Evolutionary conservation across 2,797 vertebrate genomes (phyloP), one percentile per base, ranked within the genome.

Genomic region (Geotrypetes seraphini): DNA sequence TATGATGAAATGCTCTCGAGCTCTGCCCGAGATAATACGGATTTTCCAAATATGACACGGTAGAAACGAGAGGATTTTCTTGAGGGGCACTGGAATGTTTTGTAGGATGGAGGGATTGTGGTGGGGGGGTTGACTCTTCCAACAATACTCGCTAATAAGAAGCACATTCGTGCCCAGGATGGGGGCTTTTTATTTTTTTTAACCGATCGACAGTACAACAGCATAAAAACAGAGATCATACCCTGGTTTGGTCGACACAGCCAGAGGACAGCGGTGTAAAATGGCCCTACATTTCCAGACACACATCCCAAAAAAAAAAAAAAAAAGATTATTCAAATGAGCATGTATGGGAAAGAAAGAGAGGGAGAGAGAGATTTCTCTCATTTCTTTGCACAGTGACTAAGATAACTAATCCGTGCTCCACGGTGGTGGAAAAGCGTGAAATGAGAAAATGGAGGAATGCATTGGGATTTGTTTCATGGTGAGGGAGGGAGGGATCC

Each of bases 371-470:
- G 14, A 35, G 33, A 38, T 63, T 60, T 47, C 53, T 54, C 52
- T 60, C 36, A 50, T 66, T 60, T 37, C 42, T 59, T 55, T 37
- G 50, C 55, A 54, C 43, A 36, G 66, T 63, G 73, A 75, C 56
- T 47, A 59, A 69, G 52, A 61, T 68, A 60, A 60, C 42, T 10
- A 22, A n/a, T 41, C 63, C 69, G 63, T 32, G n/a, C 29, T 63
- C 36, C 5, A 5, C 8, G 10, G 35, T 16, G n/a, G 53, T 16
- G n/a, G 53, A 58, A n/a, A 60, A 58, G 60, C 69, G 56, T 62
- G 62, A 75, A 81, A 53, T 72, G 43, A 63, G 72, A 84, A 83
- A 77, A 82, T 83, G 78, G 78, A 71, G 80, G 79, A 66, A 79
- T 68, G 68, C 51, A 47, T 46, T 69, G 66, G 69, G 67, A 57